phyloP scores from a whole-genome alignment of 2,797 vertebrate genomes.

The Poeciliopsis presidionis region DNA sequence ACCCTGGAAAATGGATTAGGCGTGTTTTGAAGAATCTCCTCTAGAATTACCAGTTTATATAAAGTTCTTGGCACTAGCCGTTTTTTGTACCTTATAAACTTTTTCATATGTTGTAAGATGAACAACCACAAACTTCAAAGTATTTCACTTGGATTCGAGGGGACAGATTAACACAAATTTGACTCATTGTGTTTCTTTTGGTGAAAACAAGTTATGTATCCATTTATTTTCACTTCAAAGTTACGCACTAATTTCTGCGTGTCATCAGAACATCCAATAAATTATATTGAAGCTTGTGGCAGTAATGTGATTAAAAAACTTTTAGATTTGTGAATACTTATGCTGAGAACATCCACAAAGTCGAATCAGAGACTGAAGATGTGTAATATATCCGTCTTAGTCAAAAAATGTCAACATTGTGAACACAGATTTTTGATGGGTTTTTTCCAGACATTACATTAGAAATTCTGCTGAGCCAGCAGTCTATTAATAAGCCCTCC shows the following conservation, averaged over 20 bases:
- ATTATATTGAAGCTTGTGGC: not conserved
- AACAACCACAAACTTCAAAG: not conserved
- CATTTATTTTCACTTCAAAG: not conserved
- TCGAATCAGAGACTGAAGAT: not conserved
- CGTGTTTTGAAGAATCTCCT: not conserved
- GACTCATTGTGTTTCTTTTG: not conserved
- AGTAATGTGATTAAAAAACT: not conserved
- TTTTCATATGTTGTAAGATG: not conserved
- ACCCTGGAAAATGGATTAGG: not conserved
- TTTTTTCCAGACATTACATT: constrained; percentile 50
- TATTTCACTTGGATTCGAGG: not conserved
- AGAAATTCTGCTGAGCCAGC: constrained; percentile 77
- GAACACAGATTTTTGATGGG: constrained; percentile 56
- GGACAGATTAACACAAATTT: not conserved
- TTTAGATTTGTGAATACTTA: not conserved
- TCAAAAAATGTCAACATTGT: constrained; percentile 64
- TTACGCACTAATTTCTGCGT: not conserved
- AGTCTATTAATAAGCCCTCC: constrained; percentile 42
- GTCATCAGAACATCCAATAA: not conserved
- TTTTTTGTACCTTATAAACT: not conserved
- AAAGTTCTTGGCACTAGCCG: not conserved
- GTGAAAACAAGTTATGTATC: not conserved
- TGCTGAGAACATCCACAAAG: not conserved
- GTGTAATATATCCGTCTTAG: constrained; percentile 51
- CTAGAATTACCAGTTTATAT: constrained; percentile 3